These are phyloP conservation scores for Hedychridium roseum DNA, from an alignment of 2,888 invertebrate genomes.

Conservation along the genomic window DNA sequence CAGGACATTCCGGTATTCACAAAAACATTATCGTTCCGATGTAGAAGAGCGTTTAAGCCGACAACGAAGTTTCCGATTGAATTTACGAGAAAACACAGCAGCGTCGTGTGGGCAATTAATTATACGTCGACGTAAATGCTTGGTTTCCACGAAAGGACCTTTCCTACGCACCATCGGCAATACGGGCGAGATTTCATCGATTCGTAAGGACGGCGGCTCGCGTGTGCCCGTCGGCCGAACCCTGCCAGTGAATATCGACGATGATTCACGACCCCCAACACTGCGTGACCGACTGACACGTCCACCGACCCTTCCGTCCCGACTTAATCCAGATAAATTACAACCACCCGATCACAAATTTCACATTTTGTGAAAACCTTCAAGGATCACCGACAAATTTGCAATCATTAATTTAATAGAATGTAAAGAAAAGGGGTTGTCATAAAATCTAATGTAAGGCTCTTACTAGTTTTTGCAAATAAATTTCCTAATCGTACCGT, in stretches of 20 bases:
- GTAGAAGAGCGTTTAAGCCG: background rate
- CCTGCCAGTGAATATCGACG: slow-evolving; percentile 1
- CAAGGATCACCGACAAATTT: too few species aligned
- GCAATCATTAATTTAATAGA: too few species aligned
- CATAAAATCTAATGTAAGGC: too few species aligned
- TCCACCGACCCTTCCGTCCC: slow-evolving; percentile 9
- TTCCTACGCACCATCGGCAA: background rate
- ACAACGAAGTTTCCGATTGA: background rate
- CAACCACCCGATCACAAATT: too few species aligned
- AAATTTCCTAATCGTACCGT: too few species aligned
- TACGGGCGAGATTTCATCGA: slow-evolving; percentile 18
- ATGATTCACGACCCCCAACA: slow-evolving; percentile 25
- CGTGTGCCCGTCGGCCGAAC: slow-evolving; percentile 4
- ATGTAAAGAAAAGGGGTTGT: too few species aligned
- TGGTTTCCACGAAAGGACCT: background rate
- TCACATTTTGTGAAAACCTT: too few species aligned
- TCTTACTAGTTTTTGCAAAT: too few species aligned
- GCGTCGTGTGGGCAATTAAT: background rate
- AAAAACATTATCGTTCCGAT: slow-evolving; percentile 8
- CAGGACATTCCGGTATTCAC: slow-evolving; percentile 17
- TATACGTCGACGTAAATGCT: background rate
- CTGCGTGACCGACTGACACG: slow-evolving; percentile 27
- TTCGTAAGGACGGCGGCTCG: slow-evolving; percentile 3
- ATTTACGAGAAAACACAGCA: background rate
- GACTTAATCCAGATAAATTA: too few species aligned